Evolutionary conservation across 2,888 invertebrate species (phyloP), one percentile per base, ranked within the genome.

Genomic region (Mylabris sibirica): DNA sequence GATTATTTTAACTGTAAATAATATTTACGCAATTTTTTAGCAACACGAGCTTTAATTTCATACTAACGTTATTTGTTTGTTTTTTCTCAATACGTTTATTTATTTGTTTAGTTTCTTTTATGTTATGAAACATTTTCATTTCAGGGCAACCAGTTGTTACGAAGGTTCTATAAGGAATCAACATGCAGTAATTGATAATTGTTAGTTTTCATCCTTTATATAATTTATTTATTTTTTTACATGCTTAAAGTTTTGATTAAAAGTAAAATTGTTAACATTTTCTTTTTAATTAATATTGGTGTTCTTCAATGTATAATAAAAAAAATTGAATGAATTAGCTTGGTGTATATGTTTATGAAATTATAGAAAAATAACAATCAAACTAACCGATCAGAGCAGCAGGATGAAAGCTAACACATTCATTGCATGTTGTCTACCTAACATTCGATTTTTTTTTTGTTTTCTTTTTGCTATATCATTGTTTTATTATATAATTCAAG

Each of bases 131-230:
- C 70, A 67, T 76, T 75, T 73, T 75, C 67, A 65, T 77, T 77
- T 70, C 77, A 77, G 77, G 77, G 74, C 77, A 76, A 69, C 72
- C 77, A 68, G 73, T 75, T 71, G 75, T 75, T 68, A 73, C 75
- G 70, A 77, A 76, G 75, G 68, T 76, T 70, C 72, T 75, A 70
- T 76, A 74, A 77, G 67, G 73, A 68, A 67, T 67, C 65, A 65
- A 65, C 67, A 35, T 60, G 70, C 70, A 49, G 49, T 65, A 65
- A 65, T 41, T 65, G 64, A 60, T 63, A 67, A 67, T 67, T 67
- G 75, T 76, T 76, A 76, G 74, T 76, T 70, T 74, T 73, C 75
- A 74, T 76, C 73, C 73, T 70, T 69, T 72, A 60, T 71, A 53
- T 72, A 60, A 63, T 65, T 30, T 57, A n/a, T 59, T 59, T 59